phyloP scores from a whole-genome alignment of 1,140 invertebrate species.

The Apis cerana region DNA sequence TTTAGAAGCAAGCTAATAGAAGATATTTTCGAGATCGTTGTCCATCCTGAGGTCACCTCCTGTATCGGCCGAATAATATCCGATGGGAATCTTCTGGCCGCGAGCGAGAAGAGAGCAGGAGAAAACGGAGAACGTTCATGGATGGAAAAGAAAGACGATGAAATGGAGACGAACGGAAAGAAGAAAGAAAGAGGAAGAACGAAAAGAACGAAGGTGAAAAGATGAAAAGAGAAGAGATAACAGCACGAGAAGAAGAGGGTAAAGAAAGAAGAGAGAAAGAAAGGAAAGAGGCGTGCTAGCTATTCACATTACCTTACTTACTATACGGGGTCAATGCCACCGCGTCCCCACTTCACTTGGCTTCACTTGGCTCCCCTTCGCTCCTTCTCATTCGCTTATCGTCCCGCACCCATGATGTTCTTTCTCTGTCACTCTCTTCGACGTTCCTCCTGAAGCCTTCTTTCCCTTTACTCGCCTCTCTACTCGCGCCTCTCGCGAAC shows the following conservation, averaged over 20 bases:
- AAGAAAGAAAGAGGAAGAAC: neutral
- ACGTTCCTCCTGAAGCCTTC: slow-evolving; percentile 38
- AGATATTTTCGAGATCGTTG: slow-evolving; percentile 65
- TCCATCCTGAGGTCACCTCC: slow-evolving; percentile 67
- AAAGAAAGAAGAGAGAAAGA: neutral
- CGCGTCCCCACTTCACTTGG: slow-evolving; percentile 74
- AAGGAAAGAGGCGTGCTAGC: slow-evolving; percentile 63
- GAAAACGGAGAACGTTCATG: slow-evolving; percentile 15
- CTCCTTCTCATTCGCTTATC: slow-evolving; percentile 41
- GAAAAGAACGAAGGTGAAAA: neutral
- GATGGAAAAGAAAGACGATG: neutral
- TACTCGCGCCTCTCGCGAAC: neutral
- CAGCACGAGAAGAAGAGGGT: neutral
- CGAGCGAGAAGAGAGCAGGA: slow-evolving; percentile 33
- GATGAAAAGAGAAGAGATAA: neutral
- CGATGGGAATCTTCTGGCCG: slow-evolving; percentile 66
- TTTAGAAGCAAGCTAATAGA: slow-evolving; percentile 58
- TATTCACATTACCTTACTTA: slow-evolving; percentile 77
- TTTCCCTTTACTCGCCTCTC: slow-evolving; percentile 26
- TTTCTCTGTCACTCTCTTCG: slow-evolving; percentile 4
- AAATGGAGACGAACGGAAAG: neutral
- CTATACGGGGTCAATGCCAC: slow-evolving; percentile 78
- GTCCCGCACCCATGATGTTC: slow-evolving; percentile 23
- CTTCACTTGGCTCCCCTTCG: slow-evolving; percentile 69
- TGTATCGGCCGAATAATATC: slow-evolving; percentile 64